A percentile compares a stretch with the other conserved stretches of the same genome.
These are phyloP conservation scores for Nicator chloris DNA, from an alignment of 2,113 vertebrate genomes.

Conservation along the genomic window DNA sequence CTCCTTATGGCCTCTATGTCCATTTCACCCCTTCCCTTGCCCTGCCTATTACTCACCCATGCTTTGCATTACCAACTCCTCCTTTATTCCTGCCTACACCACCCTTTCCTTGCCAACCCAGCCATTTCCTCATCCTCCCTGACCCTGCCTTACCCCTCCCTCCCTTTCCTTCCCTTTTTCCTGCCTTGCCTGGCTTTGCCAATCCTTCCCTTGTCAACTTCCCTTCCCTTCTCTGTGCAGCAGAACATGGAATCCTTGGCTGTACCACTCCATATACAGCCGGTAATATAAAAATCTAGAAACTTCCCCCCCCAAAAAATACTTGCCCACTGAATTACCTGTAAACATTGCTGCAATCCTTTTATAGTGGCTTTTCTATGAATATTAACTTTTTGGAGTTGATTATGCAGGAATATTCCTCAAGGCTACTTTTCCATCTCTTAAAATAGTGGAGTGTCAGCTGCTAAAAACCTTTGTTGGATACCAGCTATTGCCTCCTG, in stretches of 20 bases:
- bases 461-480: background rate
- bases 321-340: constrained; percentile 13
- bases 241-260: background rate
- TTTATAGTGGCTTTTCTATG: background rate
- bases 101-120: background rate
- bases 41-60: background rate
- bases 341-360: constrained; percentile 8
- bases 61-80: background rate
- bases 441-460: background rate
- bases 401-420: constrained; percentile 27
- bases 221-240: no score
- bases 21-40: background rate
- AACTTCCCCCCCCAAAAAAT: fast-evolving
- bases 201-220: background rate
- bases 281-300: background rate
- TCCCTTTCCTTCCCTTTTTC: background rate
- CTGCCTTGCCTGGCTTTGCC: background rate
- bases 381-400: constrained; percentile 46
- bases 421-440: background rate
- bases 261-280: background rate
- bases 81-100: background rate
- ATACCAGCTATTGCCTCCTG: background rate
- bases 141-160: background rate
- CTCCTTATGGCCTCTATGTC: background rate
- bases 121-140: background rate